Conservation (phyloP, 2,888 invertebrate species). For the Agapostemon virescens region DNA sequence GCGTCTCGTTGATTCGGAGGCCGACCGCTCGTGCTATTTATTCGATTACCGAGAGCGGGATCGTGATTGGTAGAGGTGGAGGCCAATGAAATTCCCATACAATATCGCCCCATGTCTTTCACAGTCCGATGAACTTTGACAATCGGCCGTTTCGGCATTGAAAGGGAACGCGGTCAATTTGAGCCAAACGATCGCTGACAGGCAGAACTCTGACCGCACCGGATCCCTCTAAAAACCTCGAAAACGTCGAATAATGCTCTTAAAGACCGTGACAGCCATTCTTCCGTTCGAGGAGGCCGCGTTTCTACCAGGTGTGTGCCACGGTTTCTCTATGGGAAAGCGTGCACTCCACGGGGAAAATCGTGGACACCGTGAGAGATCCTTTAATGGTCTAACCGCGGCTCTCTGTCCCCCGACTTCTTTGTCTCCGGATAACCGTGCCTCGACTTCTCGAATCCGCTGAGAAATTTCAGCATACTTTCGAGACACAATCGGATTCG, state of each 20-base stretch:
- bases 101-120: conserved; percentile 59
- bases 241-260: conserved; percentile 55
- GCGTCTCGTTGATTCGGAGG: conserved; percentile 32
- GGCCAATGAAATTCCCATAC: conserved; percentile 54
- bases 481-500: neutral
- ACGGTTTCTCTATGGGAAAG: conserved; percentile 34
- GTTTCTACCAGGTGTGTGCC: conserved; percentile 42
- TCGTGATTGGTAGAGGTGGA: conserved; percentile 33
- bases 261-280: conserved; percentile 50
- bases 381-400: neutral
- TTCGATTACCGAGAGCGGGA: conserved; percentile 39
- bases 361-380: conserved; percentile 5
- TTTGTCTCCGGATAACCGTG: neutral
- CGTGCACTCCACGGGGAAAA: conserved; percentile 5
- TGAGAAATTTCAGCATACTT: neutral
- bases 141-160: conserved; percentile 45
- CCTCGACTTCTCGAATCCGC: neutral
- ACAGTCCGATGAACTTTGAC: conserved; percentile 54
- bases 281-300: conserved; percentile 14
- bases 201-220: conserved; percentile 39
- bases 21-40: conserved; percentile 39
- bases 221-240: conserved; percentile 52
- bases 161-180: conserved; percentile 58
- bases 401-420: neutral
- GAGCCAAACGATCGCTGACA: conserved; percentile 58